Conservation (phyloP, 2,797 vertebrate species). For the Anolis apletophallus region DNA sequence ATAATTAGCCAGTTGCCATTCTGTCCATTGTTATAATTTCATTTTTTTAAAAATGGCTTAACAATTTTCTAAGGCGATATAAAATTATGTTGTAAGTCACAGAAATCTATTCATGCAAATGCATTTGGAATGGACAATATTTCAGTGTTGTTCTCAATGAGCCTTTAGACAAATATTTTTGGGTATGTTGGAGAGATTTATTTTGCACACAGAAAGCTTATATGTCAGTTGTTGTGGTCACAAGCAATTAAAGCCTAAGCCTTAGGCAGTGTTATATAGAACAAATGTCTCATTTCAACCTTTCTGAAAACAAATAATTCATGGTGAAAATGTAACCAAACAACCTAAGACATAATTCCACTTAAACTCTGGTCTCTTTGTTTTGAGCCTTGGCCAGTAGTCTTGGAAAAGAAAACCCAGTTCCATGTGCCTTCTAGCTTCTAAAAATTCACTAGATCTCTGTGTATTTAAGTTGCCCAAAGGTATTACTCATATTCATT, state of each 20-base stretch:
- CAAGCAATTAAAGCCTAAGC: neutral
- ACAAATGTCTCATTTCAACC: neutral
- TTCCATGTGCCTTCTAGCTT: conserved; percentile 40
- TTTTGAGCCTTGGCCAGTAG: conserved; percentile 25
- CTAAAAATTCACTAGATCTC: conserved; percentile 65
- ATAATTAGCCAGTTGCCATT: neutral
- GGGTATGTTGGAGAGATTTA: neutral
- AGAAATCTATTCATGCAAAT: neutral
- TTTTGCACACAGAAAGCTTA: neutral
- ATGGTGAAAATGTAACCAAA: conserved; percentile 29
- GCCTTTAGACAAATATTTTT: neutral
- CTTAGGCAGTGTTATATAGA: neutral
- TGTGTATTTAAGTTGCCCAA: conserved; percentile 69
- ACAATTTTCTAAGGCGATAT: neutral
- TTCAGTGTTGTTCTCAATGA: neutral
- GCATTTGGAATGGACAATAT: neutral
- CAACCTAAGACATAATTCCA: conserved; percentile 7
- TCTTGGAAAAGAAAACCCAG: conserved; percentile 39
- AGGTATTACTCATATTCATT: conserved; percentile 60
- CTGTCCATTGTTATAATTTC: neutral
- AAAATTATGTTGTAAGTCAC: too few relatives aligned
- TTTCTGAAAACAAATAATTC: conserved; percentile 6
- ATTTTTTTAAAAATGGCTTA: neutral
- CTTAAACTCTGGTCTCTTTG: conserved; percentile 39
- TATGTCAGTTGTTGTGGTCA: neutral